Conservation (phyloP, 2,888 invertebrate species). For the Xestobium rufovillosum region DNA sequence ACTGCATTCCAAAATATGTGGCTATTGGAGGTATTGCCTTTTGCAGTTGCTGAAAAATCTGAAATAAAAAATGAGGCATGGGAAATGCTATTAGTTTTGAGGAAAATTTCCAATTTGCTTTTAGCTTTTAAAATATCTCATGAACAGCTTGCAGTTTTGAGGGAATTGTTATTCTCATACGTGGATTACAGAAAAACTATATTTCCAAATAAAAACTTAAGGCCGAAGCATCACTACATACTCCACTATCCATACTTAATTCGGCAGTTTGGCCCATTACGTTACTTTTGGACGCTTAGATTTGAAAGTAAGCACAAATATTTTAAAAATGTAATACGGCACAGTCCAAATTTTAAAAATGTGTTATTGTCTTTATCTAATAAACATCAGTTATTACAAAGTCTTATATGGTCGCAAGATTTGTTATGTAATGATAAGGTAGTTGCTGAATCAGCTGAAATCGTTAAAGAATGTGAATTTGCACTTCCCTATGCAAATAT, state of each 20-base stretch:
- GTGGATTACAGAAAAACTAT: slow-evolving; percentile 8
- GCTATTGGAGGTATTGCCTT: slow-evolving; percentile 12
- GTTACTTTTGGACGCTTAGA: slow-evolving; percentile 18
- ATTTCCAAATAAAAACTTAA: slow-evolving; percentile 18
- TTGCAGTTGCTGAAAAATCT: slow-evolving; percentile 10
- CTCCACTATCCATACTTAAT: slow-evolving; percentile 22
- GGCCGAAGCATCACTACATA: slow-evolving; percentile 24
- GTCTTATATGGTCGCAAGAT: slow-evolving; percentile 4
- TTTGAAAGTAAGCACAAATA: slow-evolving; percentile 20
- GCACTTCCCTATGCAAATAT: no score
- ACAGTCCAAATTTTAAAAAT: slow-evolving; percentile 12
- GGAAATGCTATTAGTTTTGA: slow-evolving; percentile 10
- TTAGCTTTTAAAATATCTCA: slow-evolving; percentile 11
- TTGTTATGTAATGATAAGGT: slow-evolving; percentile 1
- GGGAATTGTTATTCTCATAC: slow-evolving; percentile 9
- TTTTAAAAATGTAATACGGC: slow-evolving; percentile 12
- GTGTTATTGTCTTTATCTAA: slow-evolving; percentile 9
- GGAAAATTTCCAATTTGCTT: slow-evolving; percentile 13
- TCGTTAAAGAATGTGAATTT: not conserved
- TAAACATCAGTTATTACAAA: slow-evolving; percentile 13
- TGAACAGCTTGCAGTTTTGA: slow-evolving; percentile 13
- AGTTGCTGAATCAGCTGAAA: not conserved
- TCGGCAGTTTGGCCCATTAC: slow-evolving; percentile 18
- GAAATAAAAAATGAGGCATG: slow-evolving; percentile 5
- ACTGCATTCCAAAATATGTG: slow-evolving; percentile 14